phyloP scores from a whole-genome alignment of 2,888 invertebrate genomes.

The Habroteleia sp. region DNA sequence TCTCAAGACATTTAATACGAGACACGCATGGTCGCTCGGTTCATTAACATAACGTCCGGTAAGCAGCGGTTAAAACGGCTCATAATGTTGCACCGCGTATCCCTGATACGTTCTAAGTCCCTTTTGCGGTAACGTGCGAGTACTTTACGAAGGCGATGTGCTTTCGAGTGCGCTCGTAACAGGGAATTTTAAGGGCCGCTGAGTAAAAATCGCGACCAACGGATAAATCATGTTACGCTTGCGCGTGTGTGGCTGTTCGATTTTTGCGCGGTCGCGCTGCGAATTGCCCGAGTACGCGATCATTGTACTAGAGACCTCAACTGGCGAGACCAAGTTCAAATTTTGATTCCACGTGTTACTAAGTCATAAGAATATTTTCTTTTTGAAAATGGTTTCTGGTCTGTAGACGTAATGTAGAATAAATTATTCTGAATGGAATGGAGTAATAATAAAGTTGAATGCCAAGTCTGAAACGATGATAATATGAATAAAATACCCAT shows the following conservation, averaged over 20 bases:
- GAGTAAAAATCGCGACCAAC: conserved; percentile 69
- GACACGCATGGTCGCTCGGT: conserved; percentile 53
- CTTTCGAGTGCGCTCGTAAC: conserved; percentile 61
- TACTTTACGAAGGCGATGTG: conserved; percentile 49
- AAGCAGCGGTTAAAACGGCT: conserved; percentile 52
- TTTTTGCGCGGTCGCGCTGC: conserved; percentile 64
- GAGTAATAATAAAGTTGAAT: too few relatives aligned
- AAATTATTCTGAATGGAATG: too few relatives aligned
- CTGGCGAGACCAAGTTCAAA: too few relatives aligned
- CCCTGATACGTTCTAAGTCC: conserved; percentile 35
- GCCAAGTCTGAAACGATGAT: too few relatives aligned
- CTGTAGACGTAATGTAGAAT: too few relatives aligned
- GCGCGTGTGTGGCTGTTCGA: conserved; percentile 7
- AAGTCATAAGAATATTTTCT: too few relatives aligned
- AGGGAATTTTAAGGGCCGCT: conserved; percentile 65
- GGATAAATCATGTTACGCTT: conserved; percentile 70
- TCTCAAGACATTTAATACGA: conserved; percentile 59
- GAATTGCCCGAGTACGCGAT: too few relatives aligned
- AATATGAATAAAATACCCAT: too few relatives aligned
- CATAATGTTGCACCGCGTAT: conserved; percentile 59
- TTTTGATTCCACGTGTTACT: too few relatives aligned
- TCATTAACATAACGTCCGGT: conserved; percentile 62
- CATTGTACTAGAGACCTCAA: too few relatives aligned
- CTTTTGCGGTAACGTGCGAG: conserved; percentile 59
- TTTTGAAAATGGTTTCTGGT: too few relatives aligned